Evolutionary conservation across 2,113 vertebrate species (phyloP).

Genomic region (Barnardius zonarius): DNA sequence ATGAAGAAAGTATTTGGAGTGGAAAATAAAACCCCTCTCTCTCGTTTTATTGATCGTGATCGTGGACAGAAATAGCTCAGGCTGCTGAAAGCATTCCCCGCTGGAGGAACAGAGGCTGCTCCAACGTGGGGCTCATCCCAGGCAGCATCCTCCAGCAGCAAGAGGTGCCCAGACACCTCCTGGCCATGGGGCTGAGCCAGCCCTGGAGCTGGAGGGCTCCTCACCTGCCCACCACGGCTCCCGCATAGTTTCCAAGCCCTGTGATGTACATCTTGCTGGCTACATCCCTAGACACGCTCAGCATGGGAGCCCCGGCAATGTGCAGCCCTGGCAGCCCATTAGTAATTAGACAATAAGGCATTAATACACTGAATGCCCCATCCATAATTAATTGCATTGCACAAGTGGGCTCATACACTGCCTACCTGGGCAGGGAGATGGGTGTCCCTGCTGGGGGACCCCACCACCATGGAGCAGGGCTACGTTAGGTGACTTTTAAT

Average conservation of each 20-base stretch:
- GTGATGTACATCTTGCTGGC: background rate
- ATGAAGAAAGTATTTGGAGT: constrained; percentile 47
- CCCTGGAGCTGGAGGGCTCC: background rate
- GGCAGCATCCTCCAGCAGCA: background rate
- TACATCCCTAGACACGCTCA: background rate
- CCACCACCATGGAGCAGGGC: too few species aligned
- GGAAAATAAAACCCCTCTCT: background rate
- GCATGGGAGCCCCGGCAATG: background rate
- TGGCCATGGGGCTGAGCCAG: background rate
- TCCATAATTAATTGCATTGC: background rate
- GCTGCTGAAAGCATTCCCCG: background rate
- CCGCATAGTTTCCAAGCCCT: background rate
- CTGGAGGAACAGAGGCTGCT: background rate
- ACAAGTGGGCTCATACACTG: background rate
- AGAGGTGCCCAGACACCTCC: background rate
- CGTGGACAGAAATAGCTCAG: constrained; percentile 26
- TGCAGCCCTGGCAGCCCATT: background rate
- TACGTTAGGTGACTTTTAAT: fast-evolving
- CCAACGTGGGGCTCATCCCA: fast-evolving
- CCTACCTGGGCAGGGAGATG: fast-evolving
- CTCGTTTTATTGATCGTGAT: constrained; percentile 22
- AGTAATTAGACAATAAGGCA: background rate
- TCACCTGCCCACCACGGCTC: background rate
- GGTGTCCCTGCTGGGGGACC: background rate
- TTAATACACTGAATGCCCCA: background rate